Base-by-base conservation (phyloP, 2,113 vertebrate genomes). In the Macrotis lagotis region DNA sequence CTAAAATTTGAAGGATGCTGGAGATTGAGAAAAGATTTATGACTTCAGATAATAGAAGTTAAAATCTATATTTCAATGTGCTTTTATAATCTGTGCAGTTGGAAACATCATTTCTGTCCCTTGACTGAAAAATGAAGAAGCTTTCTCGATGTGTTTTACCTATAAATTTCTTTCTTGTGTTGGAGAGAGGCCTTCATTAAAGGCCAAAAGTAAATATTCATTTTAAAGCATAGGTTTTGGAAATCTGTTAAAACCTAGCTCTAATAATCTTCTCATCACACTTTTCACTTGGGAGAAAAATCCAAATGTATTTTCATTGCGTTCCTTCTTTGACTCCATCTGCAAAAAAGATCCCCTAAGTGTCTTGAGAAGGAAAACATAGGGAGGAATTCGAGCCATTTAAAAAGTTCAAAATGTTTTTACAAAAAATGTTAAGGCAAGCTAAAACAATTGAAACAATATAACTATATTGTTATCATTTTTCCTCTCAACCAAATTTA, bases 121-220 rank as follows among this genome's bases (percentile, higher is more conserved):
- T 66, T 91, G 3, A 94, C 31, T 89, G 48, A 96, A 26, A 96
- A 28, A 90, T 7, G 66, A 51, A 93, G 94, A 74, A 66, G 10
- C 52, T 51, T 91, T 96, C 90, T 37, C 22, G 89, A 88, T 94
- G 48, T n/a, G 24, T 93, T 91, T 92, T 88, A 48, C 53, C 48
- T 49, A 95, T 94, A 19, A 25, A 90, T 96, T 96, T 94, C 37
- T 55, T 90, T 83, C 25, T n/a, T 0, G 7, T 94, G 16, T n/a
- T 96, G 59, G 91, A 28, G 94, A 96, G 89, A 25, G 47, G 92
- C n/a, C 92, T 50, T 52, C 94, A 94, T 94, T 95, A 94, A 94
- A 93, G 91, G 92, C 19, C 28, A 88, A 94, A 74, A 91, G 3
- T 91, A 92, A 95, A 24, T 28, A 88, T 53, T 90, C 26, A 6